phyloP scores from a whole-genome alignment of 2,797 vertebrate genomes.

The Muscicapa comitata region DNA sequence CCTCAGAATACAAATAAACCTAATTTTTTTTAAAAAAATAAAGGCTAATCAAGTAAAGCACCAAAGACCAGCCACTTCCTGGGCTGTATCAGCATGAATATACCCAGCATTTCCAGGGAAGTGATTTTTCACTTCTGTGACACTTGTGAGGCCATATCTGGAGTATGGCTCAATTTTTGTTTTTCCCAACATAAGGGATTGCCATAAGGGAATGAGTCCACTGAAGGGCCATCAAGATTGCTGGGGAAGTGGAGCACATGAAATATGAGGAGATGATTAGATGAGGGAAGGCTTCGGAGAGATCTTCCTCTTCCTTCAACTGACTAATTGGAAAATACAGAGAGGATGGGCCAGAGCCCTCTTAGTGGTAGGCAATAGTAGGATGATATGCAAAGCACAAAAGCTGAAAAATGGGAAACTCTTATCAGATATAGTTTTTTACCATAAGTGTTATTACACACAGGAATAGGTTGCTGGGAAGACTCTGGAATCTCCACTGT shows the following conservation, averaged over 20 bases:
- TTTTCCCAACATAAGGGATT: not conserved
- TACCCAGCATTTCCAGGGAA: not conserved
- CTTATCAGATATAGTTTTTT: not conserved
- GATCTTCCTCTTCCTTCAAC: not conserved
- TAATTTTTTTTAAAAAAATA: not conserved
- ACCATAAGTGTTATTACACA: too few relatives aligned
- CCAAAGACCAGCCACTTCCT: not conserved
- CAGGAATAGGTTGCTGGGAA: not conserved
- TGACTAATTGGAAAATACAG: not conserved
- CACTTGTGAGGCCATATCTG: not conserved
- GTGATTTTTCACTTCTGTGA: not conserved
- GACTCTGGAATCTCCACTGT: not conserved
- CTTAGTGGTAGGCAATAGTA: not conserved
- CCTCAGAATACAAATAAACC: not conserved
- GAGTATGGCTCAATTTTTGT: not conserved
- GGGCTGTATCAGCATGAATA: not conserved
- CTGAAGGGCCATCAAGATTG: not conserved
- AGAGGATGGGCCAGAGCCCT: not conserved
- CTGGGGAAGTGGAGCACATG: not conserved
- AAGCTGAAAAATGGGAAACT: not conserved
- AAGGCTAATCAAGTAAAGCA: not conserved
- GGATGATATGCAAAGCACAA: not conserved
- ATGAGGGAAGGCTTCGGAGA: not conserved
- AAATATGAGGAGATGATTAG: not conserved
- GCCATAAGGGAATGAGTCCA: not conserved